Evolutionary conservation across 2,888 invertebrate genomes (phyloP).

Genomic region (Corbicula japonica): DNA sequence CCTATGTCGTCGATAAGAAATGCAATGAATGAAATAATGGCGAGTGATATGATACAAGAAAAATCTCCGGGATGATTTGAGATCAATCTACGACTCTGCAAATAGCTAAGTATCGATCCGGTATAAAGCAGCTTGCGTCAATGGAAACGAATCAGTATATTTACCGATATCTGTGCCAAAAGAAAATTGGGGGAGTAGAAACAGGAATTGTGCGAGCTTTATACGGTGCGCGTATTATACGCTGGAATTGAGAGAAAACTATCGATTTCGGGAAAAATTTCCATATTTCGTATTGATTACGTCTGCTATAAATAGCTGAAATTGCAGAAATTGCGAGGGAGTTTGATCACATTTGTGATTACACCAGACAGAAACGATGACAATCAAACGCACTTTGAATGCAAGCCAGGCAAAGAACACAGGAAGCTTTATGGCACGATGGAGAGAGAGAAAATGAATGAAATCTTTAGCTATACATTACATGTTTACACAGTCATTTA

Average conservation of each 20-base stretch:
- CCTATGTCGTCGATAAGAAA: no score
- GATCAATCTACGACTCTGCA: slow-evolving; percentile 1
- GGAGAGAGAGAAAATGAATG: background rate
- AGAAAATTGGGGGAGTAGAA: slow-evolving; percentile 35
- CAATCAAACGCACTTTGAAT: no score
- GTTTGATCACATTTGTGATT: slow-evolving; percentile 2
- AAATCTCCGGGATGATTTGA: no score
- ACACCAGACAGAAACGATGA: no score
- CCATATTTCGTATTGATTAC: slow-evolving; percentile 27
- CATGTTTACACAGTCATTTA: background rate
- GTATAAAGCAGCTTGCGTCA: slow-evolving; percentile 11
- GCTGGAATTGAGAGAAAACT: slow-evolving; percentile 7
- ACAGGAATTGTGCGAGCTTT: no score
- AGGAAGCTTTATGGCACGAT: background rate
- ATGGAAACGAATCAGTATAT: slow-evolving; percentile 3
- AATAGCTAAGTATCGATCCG: slow-evolving; percentile 25
- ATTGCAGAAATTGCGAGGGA: slow-evolving; percentile 15
- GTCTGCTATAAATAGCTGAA: slow-evolving; percentile 36
- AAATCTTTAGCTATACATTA: background rate
- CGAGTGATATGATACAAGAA: no score
- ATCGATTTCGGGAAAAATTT: slow-evolving; percentile 15
- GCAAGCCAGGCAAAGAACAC: no score
- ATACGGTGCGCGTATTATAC: slow-evolving; percentile 1
- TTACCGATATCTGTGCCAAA: slow-evolving; percentile 25
- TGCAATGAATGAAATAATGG: no score